These are phyloP conservation scores for Peromyscus attwateri DNA, from an alignment of 2,797 vertebrate species.

Conservation along the genomic window DNA sequence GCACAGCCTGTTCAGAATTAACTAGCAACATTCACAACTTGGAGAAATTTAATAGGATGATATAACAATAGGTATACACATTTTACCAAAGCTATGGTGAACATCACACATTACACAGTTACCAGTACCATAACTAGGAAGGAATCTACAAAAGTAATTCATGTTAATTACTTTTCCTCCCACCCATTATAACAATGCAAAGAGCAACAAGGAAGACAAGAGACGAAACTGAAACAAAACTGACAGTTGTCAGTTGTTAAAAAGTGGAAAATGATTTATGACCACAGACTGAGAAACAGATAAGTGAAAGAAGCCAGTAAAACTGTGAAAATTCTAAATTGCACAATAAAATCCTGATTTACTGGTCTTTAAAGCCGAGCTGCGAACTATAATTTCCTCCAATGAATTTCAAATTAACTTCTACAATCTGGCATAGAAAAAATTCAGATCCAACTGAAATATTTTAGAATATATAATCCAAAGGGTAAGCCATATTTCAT, in stretches of 20 bases:
- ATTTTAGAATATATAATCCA: constrained; percentile 57
- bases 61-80: neutral
- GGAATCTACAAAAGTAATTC: constrained; percentile 38
- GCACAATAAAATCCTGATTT: constrained; percentile 55
- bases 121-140: constrained; percentile 1
- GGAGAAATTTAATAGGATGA: neutral
- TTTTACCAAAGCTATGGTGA: constrained; percentile 16
- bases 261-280: constrained; percentile 50
- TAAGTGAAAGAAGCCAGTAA: constrained; percentile 44
- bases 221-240: neutral
- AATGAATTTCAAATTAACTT: constrained; percentile 64
- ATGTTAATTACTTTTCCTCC: constrained; percentile 34
- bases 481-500: constrained; percentile 6
- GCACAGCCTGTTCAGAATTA: neutral
- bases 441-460: constrained; percentile 41
- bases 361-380: constrained; percentile 18
- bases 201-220: neutral
- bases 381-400: neutral
- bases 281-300: constrained; percentile 48
- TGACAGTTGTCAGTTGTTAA: constrained; percentile 27
- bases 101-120: neutral
- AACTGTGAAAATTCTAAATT: constrained; percentile 36
- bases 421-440: neutral
- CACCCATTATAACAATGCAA: neutral
- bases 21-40: neutral